Evolutionary conservation across 2,888 invertebrate species (phyloP).

Genomic region (Rhimphoctona megacephalus): DNA sequence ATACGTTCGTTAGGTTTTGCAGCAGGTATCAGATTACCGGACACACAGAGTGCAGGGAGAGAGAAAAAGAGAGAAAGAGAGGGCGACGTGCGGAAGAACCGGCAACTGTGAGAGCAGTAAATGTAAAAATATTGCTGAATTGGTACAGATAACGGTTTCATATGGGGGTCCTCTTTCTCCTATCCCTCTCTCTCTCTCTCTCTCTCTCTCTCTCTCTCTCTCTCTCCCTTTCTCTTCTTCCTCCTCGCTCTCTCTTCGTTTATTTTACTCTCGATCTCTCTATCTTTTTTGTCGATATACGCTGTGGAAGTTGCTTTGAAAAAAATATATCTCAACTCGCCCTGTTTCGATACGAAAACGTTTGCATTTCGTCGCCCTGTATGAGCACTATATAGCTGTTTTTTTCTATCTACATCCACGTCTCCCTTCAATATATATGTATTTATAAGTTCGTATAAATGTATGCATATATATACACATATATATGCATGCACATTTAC

Average conservation of each 20-base stretch:
- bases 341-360: slow-evolving; percentile 79
- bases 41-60: slow-evolving; percentile 32
- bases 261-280: slow-evolving; percentile 48
- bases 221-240: slow-evolving; percentile 39
- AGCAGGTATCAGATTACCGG: slow-evolving; percentile 81
- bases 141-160: slow-evolving; percentile 82
- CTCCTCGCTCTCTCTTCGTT: slow-evolving; percentile 43
- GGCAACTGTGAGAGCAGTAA: slow-evolving; percentile 72
- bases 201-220: slow-evolving; percentile 45
- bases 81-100: slow-evolving; percentile 49
- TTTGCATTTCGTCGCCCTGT: slow-evolving; percentile 77
- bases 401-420: slow-evolving; percentile 35
- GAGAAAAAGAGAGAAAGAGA: slow-evolving; percentile 22
- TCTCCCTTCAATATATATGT: neutral
- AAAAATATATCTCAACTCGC: slow-evolving; percentile 79
- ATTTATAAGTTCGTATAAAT: neutral
- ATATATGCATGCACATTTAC: slow-evolving; percentile 1
- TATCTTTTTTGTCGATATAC: slow-evolving; percentile 70
- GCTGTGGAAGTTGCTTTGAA: slow-evolving; percentile 78
- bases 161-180: slow-evolving; percentile 74
- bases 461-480: neutral
- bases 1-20: slow-evolving; percentile 80
- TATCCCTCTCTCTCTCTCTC: slow-evolving; percentile 47
- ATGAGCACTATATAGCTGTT: slow-evolving; percentile 16
- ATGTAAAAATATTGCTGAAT: slow-evolving; percentile 83